Conservation (phyloP, 2,888 invertebrate genomes). For the Papilio demoleus region DNA sequence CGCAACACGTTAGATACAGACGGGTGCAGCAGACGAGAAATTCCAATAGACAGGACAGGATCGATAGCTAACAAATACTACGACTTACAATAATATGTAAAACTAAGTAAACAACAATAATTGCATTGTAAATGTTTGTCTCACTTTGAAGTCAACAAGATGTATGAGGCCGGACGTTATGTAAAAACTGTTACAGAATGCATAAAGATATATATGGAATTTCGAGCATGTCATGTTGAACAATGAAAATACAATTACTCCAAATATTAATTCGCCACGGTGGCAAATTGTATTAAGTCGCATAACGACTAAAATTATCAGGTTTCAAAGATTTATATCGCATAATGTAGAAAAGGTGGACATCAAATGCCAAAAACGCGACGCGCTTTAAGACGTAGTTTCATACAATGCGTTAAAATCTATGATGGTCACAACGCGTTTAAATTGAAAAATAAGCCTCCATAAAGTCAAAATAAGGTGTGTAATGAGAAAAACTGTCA, state of each 20-base stretch:
- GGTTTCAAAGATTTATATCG: no score
- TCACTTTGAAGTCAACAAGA: not conserved
- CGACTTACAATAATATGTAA: not conserved
- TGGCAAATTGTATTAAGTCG: no score
- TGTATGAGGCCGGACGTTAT: not conserved
- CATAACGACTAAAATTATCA: not conserved
- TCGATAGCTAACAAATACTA: constrained; percentile 12
- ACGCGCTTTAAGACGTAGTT: not conserved
- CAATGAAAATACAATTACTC: not conserved
- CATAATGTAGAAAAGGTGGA: no score
- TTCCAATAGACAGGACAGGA: constrained; percentile 20
- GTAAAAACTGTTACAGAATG: not conserved
- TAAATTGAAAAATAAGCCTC: no score
- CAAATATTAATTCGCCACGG: no score
- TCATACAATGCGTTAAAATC: no score
- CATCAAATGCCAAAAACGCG: not conserved
- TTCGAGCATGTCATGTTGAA: not conserved
- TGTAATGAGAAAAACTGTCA: not conserved
- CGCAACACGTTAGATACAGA: constrained; percentile 3
- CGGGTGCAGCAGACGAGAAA: constrained; percentile 17
- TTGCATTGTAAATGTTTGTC: constrained; percentile 1
- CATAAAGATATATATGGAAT: not conserved
- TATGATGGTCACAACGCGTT: no score
- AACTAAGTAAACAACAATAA: not conserved
- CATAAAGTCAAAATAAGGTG: not conserved